These are phyloP conservation scores for Riptortus pedestris DNA, from an alignment of 1,140 invertebrate genomes.

Conservation along the genomic window DNA sequence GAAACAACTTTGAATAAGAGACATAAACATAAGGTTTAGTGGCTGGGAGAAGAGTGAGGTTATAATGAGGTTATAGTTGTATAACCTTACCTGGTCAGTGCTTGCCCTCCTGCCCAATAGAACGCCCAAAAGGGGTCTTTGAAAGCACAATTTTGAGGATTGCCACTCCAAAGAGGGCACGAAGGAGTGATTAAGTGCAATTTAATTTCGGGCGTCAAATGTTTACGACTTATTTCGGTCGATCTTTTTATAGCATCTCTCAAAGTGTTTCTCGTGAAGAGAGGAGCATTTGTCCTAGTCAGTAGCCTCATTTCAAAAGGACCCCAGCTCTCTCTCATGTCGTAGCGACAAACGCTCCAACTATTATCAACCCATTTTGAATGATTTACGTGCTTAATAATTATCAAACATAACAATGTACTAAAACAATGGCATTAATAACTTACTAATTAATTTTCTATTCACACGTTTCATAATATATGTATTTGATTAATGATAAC, in stretches of 20 bases:
- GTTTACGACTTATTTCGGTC: neutral
- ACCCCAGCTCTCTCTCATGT: no score
- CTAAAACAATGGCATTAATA: no score
- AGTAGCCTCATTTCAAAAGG: neutral
- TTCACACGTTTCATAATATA: no score
- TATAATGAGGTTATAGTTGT: neutral
- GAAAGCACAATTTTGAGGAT: neutral
- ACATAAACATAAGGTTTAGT: neutral
- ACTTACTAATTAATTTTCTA: no score
- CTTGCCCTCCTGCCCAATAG: slow-evolving; percentile 19
- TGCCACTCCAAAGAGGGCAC: neutral
- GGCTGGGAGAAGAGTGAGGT: neutral
- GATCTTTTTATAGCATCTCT: neutral
- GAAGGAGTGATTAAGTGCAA: neutral
- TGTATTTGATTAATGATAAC: no score
- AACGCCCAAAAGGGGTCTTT: slow-evolving; percentile 14
- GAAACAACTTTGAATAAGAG: no score
- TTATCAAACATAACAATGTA: no score
- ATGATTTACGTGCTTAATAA: no score
- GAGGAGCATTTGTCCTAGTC: neutral
- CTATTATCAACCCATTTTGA: no score
- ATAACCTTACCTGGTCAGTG: neutral
- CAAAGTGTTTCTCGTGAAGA: neutral
- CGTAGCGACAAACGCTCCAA: no score
- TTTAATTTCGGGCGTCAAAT: neutral